A percentile compares a stretch with the other conserved stretches of the same genome.
Conservation (phyloP, 2,797 vertebrate genomes). For the Alca torda region DNA sequence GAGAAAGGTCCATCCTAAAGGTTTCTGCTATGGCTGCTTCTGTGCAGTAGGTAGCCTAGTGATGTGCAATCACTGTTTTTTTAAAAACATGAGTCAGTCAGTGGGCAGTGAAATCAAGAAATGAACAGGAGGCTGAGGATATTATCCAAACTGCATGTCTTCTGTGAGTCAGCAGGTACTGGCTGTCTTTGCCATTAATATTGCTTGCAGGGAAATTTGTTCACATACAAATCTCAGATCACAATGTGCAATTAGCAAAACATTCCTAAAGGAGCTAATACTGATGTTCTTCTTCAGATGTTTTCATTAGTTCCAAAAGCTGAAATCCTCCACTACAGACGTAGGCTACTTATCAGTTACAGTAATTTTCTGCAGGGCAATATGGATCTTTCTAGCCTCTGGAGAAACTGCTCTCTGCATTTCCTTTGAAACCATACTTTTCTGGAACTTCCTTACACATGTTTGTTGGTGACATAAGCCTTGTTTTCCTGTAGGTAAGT, state of each 20-base stretch:
- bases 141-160: background rate
- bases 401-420: background rate
- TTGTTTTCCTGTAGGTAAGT: background rate
- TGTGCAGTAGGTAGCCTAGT: background rate
- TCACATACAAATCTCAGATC: background rate
- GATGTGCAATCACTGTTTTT: background rate
- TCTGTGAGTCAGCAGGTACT: background rate
- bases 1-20: background rate
- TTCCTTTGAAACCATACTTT: background rate
- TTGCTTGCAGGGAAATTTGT: background rate
- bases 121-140: background rate
- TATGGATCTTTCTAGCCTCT: background rate
- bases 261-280: background rate
- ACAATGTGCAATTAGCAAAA: background rate
- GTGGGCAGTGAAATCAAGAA: background rate
- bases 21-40: background rate
- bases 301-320: background rate
- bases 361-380: background rate
- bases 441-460: background rate
- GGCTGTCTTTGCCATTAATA: background rate
- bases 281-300: background rate
- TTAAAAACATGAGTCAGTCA: background rate
- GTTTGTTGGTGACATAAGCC: background rate
- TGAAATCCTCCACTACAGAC: background rate
- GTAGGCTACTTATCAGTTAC: background rate